These are phyloP conservation scores for Pseudonaja textilis DNA, from an alignment of 2,113 vertebrate species.

Conservation along the genomic window DNA sequence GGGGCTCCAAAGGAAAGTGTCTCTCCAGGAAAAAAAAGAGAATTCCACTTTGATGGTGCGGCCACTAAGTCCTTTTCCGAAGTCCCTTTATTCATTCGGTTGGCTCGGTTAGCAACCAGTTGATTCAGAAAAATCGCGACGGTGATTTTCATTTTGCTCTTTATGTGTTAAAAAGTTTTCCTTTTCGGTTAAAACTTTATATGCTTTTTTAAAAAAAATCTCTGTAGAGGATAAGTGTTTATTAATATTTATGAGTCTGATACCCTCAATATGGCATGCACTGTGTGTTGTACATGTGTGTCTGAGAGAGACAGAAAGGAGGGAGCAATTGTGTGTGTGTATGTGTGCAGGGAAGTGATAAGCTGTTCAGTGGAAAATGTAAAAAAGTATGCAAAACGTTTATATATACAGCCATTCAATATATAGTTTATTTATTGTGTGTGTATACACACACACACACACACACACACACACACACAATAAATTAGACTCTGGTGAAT, in stretches of 20 bases:
- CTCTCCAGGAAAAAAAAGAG: slow-evolving; percentile 44
- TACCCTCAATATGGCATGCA: not conserved
- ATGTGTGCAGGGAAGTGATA: too few species aligned
- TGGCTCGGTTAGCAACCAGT: not conserved
- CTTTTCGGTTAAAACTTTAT: slow-evolving; percentile 67
- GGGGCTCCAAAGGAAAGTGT: slow-evolving; percentile 68
- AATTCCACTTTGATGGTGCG: slow-evolving; percentile 68
- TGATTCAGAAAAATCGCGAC: slow-evolving; percentile 36
- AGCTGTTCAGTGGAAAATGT: not conserved
- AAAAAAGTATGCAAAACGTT: not conserved
- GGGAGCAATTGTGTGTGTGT: not conserved
- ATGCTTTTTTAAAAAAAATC: slow-evolving; percentile 66
- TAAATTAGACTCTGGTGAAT: not conserved
- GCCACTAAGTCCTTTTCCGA: slow-evolving; percentile 31
- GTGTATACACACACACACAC: too few species aligned
- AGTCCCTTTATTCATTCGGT: slow-evolving; percentile 31
- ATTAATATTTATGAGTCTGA: slow-evolving; percentile 78
- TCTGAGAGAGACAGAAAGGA: not conserved
- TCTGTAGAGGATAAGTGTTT: slow-evolving; percentile 76
- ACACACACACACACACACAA: too few species aligned
- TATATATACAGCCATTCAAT: too few species aligned
- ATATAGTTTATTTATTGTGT: too few species aligned
- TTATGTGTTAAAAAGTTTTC: slow-evolving; percentile 61
- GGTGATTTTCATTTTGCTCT: slow-evolving; percentile 47
- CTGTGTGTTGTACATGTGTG: slow-evolving; percentile 34